phyloP scores from a whole-genome alignment of 2,113 vertebrate species.

The Ochotona princeps region DNA sequence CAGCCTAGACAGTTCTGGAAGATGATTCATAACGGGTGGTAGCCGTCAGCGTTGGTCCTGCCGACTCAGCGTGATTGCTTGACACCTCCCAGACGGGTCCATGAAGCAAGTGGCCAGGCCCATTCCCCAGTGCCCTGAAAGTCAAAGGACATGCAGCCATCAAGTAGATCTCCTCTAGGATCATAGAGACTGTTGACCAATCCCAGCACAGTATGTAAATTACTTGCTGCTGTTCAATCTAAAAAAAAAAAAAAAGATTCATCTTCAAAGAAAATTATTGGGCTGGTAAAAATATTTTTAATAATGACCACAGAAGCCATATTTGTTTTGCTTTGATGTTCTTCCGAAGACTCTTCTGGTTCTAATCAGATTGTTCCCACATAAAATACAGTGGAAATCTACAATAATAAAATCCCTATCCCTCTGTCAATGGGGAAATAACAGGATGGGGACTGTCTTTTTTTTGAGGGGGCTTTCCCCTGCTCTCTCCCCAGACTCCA shows the following conservation, averaged over 20 bases:
- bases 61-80: background rate
- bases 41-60: background rate
- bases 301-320: conserved; percentile 90
- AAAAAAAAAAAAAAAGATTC: conserved; percentile 79
- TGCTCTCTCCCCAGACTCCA: conserved; percentile 81
- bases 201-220: conserved; percentile 82
- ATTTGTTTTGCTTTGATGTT: conserved; percentile 88
- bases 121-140: background rate
- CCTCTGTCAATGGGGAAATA: conserved; percentile 83
- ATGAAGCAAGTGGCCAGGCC: background rate
- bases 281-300: conserved; percentile 90
- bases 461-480: conserved; percentile 82
- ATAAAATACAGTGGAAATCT: conserved; percentile 89
- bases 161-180: conserved; percentile 59
- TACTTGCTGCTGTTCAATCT: conserved; percentile 80
- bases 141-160: conserved; percentile 31
- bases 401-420: conserved; percentile 88
- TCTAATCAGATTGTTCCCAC: conserved; percentile 89
- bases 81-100: conserved; percentile 12
- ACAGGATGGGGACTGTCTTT: conserved; percentile 82
- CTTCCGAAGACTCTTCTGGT: conserved; percentile 87
- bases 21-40: conserved; percentile 48
- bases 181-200: conserved; percentile 63
- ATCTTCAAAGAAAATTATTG: conserved; percentile 88
- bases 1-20: conserved; percentile 42